Evolutionary conservation across 2,113 vertebrate species (phyloP).

Genomic region (Dipodomys ordii): DNA sequence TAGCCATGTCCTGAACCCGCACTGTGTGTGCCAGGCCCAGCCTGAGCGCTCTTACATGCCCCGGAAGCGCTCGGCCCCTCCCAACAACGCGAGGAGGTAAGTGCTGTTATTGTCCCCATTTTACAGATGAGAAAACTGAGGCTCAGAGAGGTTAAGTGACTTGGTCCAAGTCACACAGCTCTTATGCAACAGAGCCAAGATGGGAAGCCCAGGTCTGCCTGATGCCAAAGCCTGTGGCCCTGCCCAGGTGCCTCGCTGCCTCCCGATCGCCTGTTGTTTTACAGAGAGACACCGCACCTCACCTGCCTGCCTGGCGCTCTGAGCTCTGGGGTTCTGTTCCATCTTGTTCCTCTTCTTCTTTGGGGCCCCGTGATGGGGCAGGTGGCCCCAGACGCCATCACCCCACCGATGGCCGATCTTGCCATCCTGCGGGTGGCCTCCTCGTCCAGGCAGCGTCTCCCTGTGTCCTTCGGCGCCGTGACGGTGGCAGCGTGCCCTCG

Average conservation of each 20-base stretch:
- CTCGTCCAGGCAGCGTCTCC: not conserved
- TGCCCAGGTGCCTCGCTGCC: constrained; percentile 68
- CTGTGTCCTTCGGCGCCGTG: not conserved
- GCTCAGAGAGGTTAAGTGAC: constrained; percentile 80
- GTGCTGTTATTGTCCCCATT: constrained; percentile 74
- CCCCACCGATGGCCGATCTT: not conserved
- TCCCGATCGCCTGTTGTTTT: constrained; percentile 67
- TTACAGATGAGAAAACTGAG: constrained; percentile 81
- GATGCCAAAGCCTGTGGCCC: constrained; percentile 71
- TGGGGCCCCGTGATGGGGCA: constrained; percentile 52
- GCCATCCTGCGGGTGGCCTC: constrained; percentile 24
- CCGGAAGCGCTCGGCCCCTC: constrained; percentile 29
- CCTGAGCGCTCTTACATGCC: not conserved
- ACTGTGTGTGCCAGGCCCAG: not conserved
- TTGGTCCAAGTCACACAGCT: constrained; percentile 79
- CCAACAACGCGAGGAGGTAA: constrained; percentile 67
- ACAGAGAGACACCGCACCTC: constrained; percentile 67
- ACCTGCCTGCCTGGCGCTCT: constrained; percentile 60
- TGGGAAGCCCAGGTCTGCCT: constrained; percentile 77
- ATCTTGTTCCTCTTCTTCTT: constrained; percentile 22
- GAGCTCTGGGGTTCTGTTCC: constrained; percentile 59
- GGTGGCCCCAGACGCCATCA: not conserved
- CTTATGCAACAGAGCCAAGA: constrained; percentile 76
- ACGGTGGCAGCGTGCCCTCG: not conserved
- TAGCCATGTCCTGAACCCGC: not conserved